A percentile compares a stretch with the other conserved stretches of the same genome.
phyloP scores from a whole-genome alignment of 2,113 vertebrate species.

The Anas platyrhynchos region DNA sequence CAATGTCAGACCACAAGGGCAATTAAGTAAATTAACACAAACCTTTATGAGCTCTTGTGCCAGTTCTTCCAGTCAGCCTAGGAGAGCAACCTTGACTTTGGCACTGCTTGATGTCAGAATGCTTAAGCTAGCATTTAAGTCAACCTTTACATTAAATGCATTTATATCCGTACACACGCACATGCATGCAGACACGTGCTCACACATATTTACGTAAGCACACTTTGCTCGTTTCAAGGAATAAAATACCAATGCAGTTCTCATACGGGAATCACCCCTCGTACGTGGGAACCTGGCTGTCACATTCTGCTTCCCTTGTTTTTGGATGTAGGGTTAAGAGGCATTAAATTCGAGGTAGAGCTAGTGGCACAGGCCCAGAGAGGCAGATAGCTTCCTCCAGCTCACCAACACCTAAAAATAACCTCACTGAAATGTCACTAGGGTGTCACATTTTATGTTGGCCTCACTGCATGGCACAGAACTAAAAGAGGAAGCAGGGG shows the following conservation, averaged over 20 bases:
- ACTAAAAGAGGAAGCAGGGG: neutral
- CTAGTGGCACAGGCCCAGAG: neutral
- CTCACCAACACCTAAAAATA: neutral
- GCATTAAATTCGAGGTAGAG: neutral
- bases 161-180: neutral
- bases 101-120: neutral
- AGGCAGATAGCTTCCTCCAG: neutral
- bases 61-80: neutral
- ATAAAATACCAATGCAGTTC: neutral
- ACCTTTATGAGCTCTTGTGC: neutral
- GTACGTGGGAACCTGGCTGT: neutral
- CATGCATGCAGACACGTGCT: rapidly evolving
- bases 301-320: neutral
- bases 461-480: neutral
- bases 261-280: neutral
- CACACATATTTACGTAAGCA: rapidly evolving
- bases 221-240: neutral
- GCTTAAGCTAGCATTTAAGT: neutral
- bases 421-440: neutral
- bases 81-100: rapidly evolving
- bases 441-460: neutral
- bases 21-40: constrained; percentile 47
- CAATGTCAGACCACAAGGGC: neutral
- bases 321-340: neutral
- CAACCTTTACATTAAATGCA: neutral